Base-by-base conservation (phyloP, 2,797 vertebrate species). In the Taenioides sp. region DNA sequence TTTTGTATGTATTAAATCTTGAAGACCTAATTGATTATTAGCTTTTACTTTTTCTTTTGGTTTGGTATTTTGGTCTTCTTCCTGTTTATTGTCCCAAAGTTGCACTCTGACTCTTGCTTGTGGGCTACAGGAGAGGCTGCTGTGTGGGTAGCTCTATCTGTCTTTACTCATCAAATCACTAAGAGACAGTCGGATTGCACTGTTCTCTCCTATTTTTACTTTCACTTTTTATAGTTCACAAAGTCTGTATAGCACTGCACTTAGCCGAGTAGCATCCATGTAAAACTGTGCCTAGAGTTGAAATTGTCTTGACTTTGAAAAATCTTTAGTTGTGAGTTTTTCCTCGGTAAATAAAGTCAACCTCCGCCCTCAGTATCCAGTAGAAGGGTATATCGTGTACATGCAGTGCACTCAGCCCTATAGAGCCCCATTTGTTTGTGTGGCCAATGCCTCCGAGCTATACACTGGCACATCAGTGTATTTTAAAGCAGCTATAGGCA, bases 151-250 rank as follows among this genome's bases (percentile, higher is more conserved):
- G 25, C 47, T 28, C 14, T 10, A 25, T 27, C 49, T 67, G 47
- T 67, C 25, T 52, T 67, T 66, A 52, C 49, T 50, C 25, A 54
- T 66, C 47, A 54, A 66, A 54, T 67, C 65, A 54, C 4, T 9
- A 25, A 52, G 27, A 50, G 65, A 20, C 47, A 54, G 65, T 31
- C 37, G n/a, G 49, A 54, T 67, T 52, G 65, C 65, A 67, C 25
- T 67, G 50, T 54, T 67, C 25, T 52, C 5, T 67, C 10, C 47
- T 52, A 67, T 52, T 65, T 47, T 49, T 28, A 65, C 43, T 31
- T 20, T 31, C 49, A 54, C 50, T 31, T 67, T 31, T 67, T 54
- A 31, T 52, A 67, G 47, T 52, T 66, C 47, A n/a, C 47, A 4
- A 18, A 49, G 43, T 47, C 63, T 25, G 23, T 27, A 14, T 47